Evolutionary conservation across 2,888 invertebrate species (phyloP), one percentile per base, ranked within the genome.

Genomic region (Epinotia nisella): DNA sequence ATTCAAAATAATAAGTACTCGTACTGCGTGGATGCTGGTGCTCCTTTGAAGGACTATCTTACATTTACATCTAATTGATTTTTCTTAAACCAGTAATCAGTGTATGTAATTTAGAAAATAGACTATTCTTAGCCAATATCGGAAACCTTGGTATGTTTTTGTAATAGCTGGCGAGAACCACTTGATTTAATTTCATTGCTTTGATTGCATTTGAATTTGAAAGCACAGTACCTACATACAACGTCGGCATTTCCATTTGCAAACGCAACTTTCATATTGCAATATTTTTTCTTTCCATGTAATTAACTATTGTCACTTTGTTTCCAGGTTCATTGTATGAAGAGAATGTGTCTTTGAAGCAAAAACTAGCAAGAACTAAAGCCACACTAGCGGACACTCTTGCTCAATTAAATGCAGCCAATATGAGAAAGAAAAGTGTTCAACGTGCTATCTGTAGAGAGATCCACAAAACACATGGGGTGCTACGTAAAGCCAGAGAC

Each of bases 361-460:
- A 95, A 78, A 96, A 96, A 87, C 88, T 97, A 77, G 93, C 95
- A 75, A 95, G 96, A 85, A 96, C 96, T 17, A 95, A 96, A 82
- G 95, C 95, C 74, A 96, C 96, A 39, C 94, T 98, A 74, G 96
- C 97, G 82, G 96, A 96, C 79, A 97, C 97, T 7, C 94, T 96
- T 77, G 94, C 95, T 72, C 96, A 97, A 85, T 91, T 98, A 65
- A 96, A 96, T 78, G 94, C 95, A 15, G 96, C 97, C 61, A 97
- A 97, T 87, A 95, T 96, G 87, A 95, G 96, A 78, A 98, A 97
- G 87, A 96, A 96, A 83, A 96, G 96, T 87, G 96, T 97, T 49
- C 97, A 98, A 86, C 96, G 96, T 82, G 97, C 97, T 59, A 97
- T 98, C 84, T 96, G 96, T 85, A 95, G 95, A 81, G 96, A 97